Evolutionary conservation across 2,797 vertebrate genomes (phyloP).

Genomic region (Diglossa cyanea): DNA sequence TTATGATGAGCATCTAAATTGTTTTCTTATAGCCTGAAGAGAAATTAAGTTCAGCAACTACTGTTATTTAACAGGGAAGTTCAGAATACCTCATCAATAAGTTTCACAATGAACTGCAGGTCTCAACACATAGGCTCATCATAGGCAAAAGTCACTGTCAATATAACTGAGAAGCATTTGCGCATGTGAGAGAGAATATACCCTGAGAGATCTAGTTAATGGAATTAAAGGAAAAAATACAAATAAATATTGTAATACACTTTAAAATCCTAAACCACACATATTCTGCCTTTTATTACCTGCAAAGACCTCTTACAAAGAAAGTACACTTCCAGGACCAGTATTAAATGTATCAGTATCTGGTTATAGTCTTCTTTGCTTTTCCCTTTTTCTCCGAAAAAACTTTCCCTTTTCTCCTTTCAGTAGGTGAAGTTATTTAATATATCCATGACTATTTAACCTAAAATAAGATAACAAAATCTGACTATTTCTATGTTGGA

Average conservation of each 20-base stretch:
- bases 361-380: not conserved
- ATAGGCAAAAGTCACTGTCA: not conserved
- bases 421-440: not conserved
- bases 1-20: not conserved
- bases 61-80: not conserved
- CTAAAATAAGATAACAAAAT: not conserved
- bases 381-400: not conserved
- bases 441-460: not conserved
- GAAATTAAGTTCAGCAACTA: not conserved
- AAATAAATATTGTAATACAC: not conserved
- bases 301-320: not conserved
- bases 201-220: not conserved
- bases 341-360: not conserved
- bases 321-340: not conserved
- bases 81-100: not conserved
- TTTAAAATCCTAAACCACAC: not conserved
- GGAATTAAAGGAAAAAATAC: not conserved
- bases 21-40: not conserved
- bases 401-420: not conserved
- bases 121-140: not conserved
- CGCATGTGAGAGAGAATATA: not conserved
- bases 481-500: fast-evolving
- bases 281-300: not conserved
- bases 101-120: not conserved
- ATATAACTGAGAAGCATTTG: not conserved